Evolutionary conservation across 2,888 invertebrate genomes (phyloP), one percentile per base, ranked within the genome.

Genomic region (Heteropelma amictum): DNA sequence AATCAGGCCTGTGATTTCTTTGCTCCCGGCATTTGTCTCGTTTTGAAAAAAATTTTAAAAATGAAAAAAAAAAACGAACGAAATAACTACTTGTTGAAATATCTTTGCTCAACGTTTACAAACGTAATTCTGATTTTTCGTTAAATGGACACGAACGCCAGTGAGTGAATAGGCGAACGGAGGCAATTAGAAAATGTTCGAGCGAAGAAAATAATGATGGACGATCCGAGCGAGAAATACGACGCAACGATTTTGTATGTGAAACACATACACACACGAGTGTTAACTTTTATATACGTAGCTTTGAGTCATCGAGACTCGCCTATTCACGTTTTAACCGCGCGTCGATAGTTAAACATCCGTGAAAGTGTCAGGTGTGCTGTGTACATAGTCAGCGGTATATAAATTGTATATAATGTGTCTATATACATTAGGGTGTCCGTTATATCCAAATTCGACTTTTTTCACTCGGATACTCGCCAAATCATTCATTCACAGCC

Each of bases 291-390:
- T 8, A 8, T 60, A 12, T 30, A 12, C 17, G 14, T 14, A 21
- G 49, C 58, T 69, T 65, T 47, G 38, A 60, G 38, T 54, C 28
- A 40, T 17, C 3, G 42, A 65, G 64, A 12, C 38, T 53, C 19
- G 47, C 14, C 56, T 58, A 38, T 54, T 45, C 45, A 28, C 35
- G 60, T 42, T 70, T 70, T 71, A 70, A 65, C n/a, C n/a, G n/a
- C n/a, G n/a, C 23, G 26, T 49, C 70, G 70, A 70, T 75, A 70
- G 70, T 70, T 60, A 65, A 70, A 71, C 60, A 75, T 65, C 74
- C 65, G 74, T 75, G 74, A 75, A 75, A 75, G 74, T 70, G 70
- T 70, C 70, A 75, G 38, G 4, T 70, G 65, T 70, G 74, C 35
- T 30, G 30, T 12, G 14, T 33, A 21, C 12, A 33, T 19, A n/a